phyloP scores from a whole-genome alignment of 2,888 invertebrate species.

The Chymomyza fuscimana region DNA sequence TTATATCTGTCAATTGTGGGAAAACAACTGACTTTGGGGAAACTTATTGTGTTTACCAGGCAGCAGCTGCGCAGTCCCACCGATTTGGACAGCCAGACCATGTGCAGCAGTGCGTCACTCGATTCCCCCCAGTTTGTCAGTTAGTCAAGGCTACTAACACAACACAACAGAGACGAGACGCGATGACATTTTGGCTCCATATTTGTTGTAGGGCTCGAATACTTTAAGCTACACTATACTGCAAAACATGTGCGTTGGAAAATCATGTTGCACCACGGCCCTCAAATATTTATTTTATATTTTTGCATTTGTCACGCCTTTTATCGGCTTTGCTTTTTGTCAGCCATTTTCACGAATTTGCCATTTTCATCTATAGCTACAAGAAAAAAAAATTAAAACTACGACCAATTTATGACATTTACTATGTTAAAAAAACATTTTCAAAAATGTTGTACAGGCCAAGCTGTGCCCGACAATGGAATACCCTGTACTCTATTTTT shows the following conservation, averaged over 20 bases:
- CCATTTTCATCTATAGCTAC: background rate
- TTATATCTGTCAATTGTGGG: background rate
- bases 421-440: conserved; percentile 16
- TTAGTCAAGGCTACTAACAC: no score
- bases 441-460: no score
- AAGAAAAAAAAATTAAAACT: conserved; percentile 46
- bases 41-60: background rate
- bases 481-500: no score
- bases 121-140: no score
- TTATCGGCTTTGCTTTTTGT: conserved; percentile 31
- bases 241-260: conserved; percentile 17
- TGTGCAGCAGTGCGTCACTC: background rate
- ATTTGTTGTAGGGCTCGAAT: background rate
- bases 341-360: conserved; percentile 19
- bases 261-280: conserved; percentile 32
- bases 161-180: background rate
- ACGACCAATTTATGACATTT: conserved; percentile 62
- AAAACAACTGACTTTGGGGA: background rate
- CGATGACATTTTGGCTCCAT: background rate
- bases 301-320: background rate
- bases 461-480: no score
- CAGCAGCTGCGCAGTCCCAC: background rate
- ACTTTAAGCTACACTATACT: background rate
- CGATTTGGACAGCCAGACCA: background rate
- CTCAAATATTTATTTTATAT: conserved; percentile 51